Evolutionary conservation across 2,113 vertebrate genomes (phyloP).

Genomic region (Strix uralensis): DNA sequence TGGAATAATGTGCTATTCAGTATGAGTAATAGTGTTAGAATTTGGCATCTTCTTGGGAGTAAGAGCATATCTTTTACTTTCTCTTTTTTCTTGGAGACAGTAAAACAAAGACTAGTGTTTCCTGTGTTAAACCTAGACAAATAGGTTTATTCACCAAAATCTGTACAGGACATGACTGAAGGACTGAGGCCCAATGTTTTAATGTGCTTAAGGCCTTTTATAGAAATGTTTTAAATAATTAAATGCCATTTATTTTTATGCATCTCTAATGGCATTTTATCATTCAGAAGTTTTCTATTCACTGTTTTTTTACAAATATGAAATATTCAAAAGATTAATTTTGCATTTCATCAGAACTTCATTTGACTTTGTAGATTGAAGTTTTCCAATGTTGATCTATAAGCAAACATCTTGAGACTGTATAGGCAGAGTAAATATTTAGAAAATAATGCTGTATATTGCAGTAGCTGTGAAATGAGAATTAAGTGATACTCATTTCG

Average conservation of each 20-base stretch:
- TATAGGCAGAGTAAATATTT: slow-evolving; percentile 18
- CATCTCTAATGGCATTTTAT: neutral
- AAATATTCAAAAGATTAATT: slow-evolving; percentile 37
- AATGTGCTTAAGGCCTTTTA: neutral
- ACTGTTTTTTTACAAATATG: slow-evolving; percentile 3
- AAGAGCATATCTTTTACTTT: neutral
- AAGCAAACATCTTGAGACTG: slow-evolving; percentile 21
- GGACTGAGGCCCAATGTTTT: neutral
- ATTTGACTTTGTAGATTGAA: neutral
- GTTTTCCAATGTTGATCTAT: neutral
- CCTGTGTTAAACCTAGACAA: neutral
- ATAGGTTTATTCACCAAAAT: neutral
- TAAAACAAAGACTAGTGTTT: neutral
- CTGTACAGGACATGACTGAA: neutral
- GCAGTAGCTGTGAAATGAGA: neutral
- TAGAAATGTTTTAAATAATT: slow-evolving; percentile 33
- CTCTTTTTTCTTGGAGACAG: neutral
- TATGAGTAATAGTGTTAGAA: slow-evolving; percentile 4
- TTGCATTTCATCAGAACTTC: slow-evolving; percentile 4
- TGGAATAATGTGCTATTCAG: neutral
- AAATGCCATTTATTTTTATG: slow-evolving; percentile 15
- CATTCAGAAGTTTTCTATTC: neutral
- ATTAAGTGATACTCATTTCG: neutral
- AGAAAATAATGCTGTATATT: neutral
- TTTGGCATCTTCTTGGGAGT: slow-evolving; percentile 22